Evolutionary conservation across 2,797 vertebrate species (phyloP).

Genomic region (Paedocypris micromegethes): DNA sequence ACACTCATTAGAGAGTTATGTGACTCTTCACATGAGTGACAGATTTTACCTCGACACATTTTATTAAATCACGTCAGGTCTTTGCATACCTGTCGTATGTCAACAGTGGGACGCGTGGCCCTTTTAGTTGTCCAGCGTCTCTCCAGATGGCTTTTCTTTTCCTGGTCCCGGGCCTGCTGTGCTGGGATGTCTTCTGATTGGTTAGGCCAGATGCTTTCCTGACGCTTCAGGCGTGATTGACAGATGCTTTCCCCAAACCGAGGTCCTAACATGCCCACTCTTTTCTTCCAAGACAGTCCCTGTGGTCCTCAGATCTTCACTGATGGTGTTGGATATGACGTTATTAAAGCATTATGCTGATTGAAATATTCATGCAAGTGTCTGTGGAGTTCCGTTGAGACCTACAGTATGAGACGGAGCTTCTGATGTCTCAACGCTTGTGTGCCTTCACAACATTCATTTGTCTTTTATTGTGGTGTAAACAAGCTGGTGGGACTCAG

Average conservation of each 20-base stretch:
- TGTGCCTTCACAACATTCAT: slow-evolving; percentile 19
- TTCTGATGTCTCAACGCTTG: slow-evolving; percentile 14
- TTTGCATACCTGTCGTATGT: slow-evolving; percentile 58
- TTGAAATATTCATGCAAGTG: slow-evolving; percentile 27
- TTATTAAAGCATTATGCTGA: slow-evolving; percentile 56
- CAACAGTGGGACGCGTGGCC: slow-evolving; percentile 57
- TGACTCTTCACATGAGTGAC: slow-evolving; percentile 49
- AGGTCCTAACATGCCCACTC: slow-evolving; percentile 54
- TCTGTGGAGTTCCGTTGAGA: neutral
- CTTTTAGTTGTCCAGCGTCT: slow-evolving; percentile 57
- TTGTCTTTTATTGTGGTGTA: slow-evolving; percentile 23
- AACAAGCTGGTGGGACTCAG: neutral
- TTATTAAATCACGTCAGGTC: slow-evolving; percentile 55
- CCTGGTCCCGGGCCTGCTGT: slow-evolving; percentile 68
- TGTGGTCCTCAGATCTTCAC: slow-evolving; percentile 52
- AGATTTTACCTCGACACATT: slow-evolving; percentile 59
- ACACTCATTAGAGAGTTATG: slow-evolving; percentile 38
- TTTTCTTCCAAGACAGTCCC: slow-evolving; percentile 61
- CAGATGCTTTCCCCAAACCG: slow-evolving; percentile 67
- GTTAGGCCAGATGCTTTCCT: slow-evolving; percentile 59
- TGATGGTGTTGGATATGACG: slow-evolving; percentile 61
- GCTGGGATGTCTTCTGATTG: slow-evolving; percentile 66
- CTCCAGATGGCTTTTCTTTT: slow-evolving; percentile 71
- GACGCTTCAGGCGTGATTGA: slow-evolving; percentile 61
- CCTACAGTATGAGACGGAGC: neutral